Percentiles rank a stretch among this genome's conserved stretches.
phyloP scores from a whole-genome alignment of 1,140 invertebrate genomes.

The Heliconius hermathena region DNA sequence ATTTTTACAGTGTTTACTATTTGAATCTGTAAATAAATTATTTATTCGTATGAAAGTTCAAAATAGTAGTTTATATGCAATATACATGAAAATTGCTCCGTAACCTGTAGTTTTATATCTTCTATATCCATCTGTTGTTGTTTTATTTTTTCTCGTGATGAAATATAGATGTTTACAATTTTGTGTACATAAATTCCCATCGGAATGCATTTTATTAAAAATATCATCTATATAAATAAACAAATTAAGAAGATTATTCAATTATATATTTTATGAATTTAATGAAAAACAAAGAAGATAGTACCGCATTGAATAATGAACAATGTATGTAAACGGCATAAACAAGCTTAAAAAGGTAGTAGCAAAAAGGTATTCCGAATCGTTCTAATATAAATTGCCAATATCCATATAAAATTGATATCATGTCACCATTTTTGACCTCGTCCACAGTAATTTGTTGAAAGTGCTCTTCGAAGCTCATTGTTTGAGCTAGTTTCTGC shows the following conservation, averaged over 20 bases:
- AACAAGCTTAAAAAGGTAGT: conserved; percentile 49
- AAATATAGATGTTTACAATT: conserved; percentile 54
- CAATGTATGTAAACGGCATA: conserved; percentile 53
- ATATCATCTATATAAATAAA: conserved; percentile 53
- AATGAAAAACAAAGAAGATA: neutral
- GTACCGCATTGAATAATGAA: conserved; percentile 60
- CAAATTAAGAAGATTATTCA: neutral
- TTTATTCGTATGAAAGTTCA: neutral
- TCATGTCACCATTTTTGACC: conserved; percentile 42
- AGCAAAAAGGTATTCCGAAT: conserved; percentile 47
- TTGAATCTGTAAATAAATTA: conserved; percentile 51
- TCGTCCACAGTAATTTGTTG: conserved; percentile 31
- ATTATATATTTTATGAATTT: neutral
- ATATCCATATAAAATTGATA: conserved; percentile 38
- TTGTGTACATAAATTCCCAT: conserved; percentile 62
- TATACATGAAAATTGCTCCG: neutral
- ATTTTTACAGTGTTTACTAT: conserved; percentile 64
- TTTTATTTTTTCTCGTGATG: conserved; percentile 54
- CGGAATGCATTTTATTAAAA: conserved; percentile 67
- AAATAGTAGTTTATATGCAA: neutral
- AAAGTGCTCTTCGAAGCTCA: conserved; percentile 39
- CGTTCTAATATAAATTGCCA: conserved; percentile 51
- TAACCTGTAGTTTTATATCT: conserved; percentile 68
- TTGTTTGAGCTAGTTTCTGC: conserved; percentile 18
- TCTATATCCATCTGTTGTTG: conserved; percentile 61